Base-by-base conservation (phyloP, 2,888 invertebrate genomes). In the Sminthurides aquaticus region DNA sequence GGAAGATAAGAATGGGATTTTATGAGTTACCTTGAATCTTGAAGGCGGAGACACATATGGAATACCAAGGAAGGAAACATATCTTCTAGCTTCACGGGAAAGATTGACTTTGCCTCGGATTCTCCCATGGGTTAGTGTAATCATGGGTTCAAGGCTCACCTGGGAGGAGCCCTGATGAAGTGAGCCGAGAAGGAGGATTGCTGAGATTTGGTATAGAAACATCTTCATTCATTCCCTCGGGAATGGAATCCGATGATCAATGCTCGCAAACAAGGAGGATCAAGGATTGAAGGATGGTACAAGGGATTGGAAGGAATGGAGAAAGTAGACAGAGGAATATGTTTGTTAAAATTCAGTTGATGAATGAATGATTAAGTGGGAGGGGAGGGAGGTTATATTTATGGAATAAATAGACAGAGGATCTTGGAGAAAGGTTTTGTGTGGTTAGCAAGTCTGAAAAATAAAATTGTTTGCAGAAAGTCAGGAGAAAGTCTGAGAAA, bases 21-120 rank as follows among this genome's bases (percentile, higher is more conserved):
- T n/a, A n/a, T n/a, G n/a, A 15, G 20, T 61, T 62, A 69, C 69
- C 65, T 69, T 56, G 48, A 71, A 71, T 20, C 69, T 26, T 43
- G 43, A 43, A 1, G 70, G 70, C 48, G 64, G 62, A 28, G 57
- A 26, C 29, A 67, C 69, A 52, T 69, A 71, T 18, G 71, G 71
- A 43, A 71, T 68, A 0, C 69, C 69, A 18, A 70, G 48, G 49
- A 62, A 71, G 25, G 63, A 49, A 0, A 64, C 62, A 60, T 60
- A 71, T 2, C 28, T 64, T 49, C 60, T 62, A 0, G 69, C 70
- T 25, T 60, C 64, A 18, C 71, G 29, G 22, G 69, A 64, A 52
- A 60, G 64, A 11, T 52, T 59, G n/a, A 64, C 27, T 52, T 52
- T 64, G 29, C 71, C 71, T 26, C 60, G 49, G 1, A 71, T 5